phyloP scores from a whole-genome alignment of 2,797 vertebrate species.

The Amphiprion clarkii region DNA sequence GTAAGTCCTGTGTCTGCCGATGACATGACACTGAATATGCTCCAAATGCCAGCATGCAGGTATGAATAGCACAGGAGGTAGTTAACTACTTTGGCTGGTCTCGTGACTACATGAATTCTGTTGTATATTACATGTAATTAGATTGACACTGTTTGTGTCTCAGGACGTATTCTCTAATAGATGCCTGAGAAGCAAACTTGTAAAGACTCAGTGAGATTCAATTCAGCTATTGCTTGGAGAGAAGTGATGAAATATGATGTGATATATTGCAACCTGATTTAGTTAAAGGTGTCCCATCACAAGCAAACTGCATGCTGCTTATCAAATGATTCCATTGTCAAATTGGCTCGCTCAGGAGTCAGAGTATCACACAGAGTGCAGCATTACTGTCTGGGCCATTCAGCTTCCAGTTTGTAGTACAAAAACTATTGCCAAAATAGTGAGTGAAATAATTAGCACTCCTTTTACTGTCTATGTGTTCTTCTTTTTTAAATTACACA shows the following conservation, averaged over 20 bases:
- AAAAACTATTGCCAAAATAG: slow-evolving; percentile 8
- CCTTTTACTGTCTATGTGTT: slow-evolving; percentile 1
- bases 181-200: slow-evolving; percentile 45
- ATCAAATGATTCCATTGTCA: slow-evolving; percentile 22
- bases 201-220: slow-evolving; percentile 44
- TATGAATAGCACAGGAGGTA: slow-evolving; percentile 21
- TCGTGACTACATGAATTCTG: slow-evolving; percentile 9
- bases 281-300: slow-evolving; percentile 38
- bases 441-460: not conserved
- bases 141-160: slow-evolving; percentile 41
- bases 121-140: slow-evolving; percentile 32
- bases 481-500: slow-evolving; percentile 7
- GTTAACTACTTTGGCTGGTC: slow-evolving; percentile 15
- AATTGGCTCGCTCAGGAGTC: slow-evolving; percentile 5
- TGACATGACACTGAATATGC: slow-evolving; percentile 36
- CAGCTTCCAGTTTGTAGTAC: not conserved
- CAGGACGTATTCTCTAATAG: slow-evolving; percentile 30
- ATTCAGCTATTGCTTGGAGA: slow-evolving; percentile 35
- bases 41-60: slow-evolving; percentile 11
- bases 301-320: slow-evolving; percentile 17
- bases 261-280: slow-evolving; percentile 48
- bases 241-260: slow-evolving; percentile 56
- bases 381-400: not conserved
- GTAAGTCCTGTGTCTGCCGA: slow-evolving; percentile 31
- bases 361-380: slow-evolving; percentile 11